Conservation (phyloP, 2,888 invertebrate species). For the Dugesia japonica region DNA sequence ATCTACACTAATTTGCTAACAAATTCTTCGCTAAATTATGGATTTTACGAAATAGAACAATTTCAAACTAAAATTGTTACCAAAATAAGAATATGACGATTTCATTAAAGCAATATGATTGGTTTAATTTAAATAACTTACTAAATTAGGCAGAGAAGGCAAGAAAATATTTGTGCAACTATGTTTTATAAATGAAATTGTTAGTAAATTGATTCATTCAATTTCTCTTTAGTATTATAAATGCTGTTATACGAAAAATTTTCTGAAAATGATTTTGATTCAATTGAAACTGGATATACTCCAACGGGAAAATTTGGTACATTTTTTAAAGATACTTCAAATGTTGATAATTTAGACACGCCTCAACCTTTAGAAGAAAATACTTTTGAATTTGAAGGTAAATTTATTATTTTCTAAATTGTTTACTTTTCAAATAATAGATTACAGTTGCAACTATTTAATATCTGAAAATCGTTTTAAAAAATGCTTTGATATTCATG, state of each 20-base stretch:
- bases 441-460: neutral
- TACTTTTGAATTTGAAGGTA: neutral
- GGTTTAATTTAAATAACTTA: neutral
- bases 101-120: neutral
- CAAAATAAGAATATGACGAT: neutral
- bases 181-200: neutral
- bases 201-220: constrained; percentile 6
- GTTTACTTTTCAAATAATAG: neutral
- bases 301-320: constrained; percentile 22
- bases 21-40: neutral
- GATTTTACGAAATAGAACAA: neutral
- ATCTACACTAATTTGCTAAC: too few species aligned
- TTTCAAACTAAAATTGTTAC: neutral
- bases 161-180: neutral
- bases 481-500: neutral
- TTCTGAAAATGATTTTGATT: constrained; percentile 24
- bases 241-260: neutral
- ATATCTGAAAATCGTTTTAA: neutral
- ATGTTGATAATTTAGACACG: constrained; percentile 32
- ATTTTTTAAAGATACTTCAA: constrained; percentile 29
- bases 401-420: neutral
- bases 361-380: constrained; percentile 28
- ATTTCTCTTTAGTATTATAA: neutral
- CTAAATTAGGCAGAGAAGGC: neutral
- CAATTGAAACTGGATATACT: constrained; percentile 33